phyloP scores from a whole-genome alignment of 2,888 invertebrate species.

The Sarcophaga variegata region DNA sequence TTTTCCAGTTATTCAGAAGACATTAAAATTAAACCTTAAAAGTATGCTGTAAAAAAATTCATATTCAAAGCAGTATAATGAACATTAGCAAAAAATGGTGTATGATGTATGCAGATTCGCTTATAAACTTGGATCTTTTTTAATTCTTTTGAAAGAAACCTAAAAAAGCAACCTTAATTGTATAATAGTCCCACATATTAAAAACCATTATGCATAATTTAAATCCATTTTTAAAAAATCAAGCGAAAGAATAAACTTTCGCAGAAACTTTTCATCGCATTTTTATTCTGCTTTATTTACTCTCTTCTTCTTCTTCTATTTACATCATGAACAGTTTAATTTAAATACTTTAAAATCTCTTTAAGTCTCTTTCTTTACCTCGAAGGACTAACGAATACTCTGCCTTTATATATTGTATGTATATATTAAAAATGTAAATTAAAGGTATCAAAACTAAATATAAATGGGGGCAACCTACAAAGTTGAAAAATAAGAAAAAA shows the following conservation, averaged over 20 bases:
- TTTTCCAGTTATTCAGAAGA: too few species aligned
- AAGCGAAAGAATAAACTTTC: background rate
- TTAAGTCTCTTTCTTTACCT: conserved; percentile 14
- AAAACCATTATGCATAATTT: background rate
- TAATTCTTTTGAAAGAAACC: too few species aligned
- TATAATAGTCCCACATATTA: background rate
- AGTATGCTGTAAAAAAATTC: background rate
- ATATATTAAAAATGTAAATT: conserved; percentile 58
- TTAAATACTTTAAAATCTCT: conserved; percentile 28
- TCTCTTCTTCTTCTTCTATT: background rate
- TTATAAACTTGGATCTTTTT: background rate
- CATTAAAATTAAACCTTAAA: background rate
- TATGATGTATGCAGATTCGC: background rate
- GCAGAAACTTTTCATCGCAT: background rate
- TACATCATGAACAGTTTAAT: background rate
- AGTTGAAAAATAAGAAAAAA: background rate
- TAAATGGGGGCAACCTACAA: conserved; percentile 4
- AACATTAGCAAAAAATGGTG: background rate
- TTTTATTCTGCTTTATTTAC: too few species aligned
- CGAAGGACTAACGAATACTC: conserved; percentile 30
- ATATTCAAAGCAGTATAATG: background rate
- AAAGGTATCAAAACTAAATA: conserved; percentile 28
- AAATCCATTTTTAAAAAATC: background rate
- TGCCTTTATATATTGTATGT: background rate
- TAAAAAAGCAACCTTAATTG: background rate